These are phyloP conservation scores for Lasioglossum calceatum DNA, from an alignment of 2,888 invertebrate species.

Conservation along the genomic window DNA sequence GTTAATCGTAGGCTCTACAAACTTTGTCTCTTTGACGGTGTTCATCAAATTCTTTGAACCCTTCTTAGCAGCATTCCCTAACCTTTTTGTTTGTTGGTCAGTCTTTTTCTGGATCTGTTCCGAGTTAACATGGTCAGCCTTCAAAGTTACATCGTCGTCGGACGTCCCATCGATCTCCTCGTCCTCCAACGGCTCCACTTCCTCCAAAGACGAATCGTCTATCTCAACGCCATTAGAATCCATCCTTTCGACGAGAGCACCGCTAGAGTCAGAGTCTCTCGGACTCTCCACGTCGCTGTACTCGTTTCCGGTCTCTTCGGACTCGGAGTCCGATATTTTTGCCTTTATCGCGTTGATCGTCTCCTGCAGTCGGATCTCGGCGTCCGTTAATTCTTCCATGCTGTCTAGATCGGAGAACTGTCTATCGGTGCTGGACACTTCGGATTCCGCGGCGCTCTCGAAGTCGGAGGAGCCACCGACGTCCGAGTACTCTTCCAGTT, in stretches of 20 bases:
- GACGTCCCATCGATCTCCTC: slow-evolving; percentile 11
- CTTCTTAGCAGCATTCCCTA: background rate
- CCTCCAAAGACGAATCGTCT: slow-evolving; percentile 44
- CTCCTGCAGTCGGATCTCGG: slow-evolving; percentile 79
- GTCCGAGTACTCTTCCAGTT: slow-evolving; percentile 44
- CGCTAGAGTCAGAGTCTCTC: slow-evolving; percentile 54
- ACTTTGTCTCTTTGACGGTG: background rate
- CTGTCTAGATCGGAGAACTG: slow-evolving; percentile 53
- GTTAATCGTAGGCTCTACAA: background rate
- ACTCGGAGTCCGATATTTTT: slow-evolving; percentile 80
- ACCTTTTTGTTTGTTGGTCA: background rate
- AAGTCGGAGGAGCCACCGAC: slow-evolving; percentile 46
- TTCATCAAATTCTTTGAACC: background rate
- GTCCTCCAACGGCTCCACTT: slow-evolving; percentile 43
- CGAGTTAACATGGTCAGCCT: slow-evolving; percentile 11
- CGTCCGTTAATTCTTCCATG: slow-evolving; percentile 82
- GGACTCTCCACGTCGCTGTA: slow-evolving; percentile 48
- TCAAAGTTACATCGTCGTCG: slow-evolving; percentile 42
- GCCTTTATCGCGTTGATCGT: slow-evolving; percentile 81
- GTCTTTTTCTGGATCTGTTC: background rate
- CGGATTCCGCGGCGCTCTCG: slow-evolving; percentile 60
- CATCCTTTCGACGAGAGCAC: slow-evolving; percentile 16
- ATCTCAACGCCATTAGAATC: slow-evolving; percentile 25
- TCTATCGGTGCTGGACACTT: slow-evolving; percentile 50
- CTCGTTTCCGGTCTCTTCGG: slow-evolving; percentile 66